Base-by-base conservation (phyloP, 2,113 vertebrate genomes). In the Pseudorasbora parva region DNA sequence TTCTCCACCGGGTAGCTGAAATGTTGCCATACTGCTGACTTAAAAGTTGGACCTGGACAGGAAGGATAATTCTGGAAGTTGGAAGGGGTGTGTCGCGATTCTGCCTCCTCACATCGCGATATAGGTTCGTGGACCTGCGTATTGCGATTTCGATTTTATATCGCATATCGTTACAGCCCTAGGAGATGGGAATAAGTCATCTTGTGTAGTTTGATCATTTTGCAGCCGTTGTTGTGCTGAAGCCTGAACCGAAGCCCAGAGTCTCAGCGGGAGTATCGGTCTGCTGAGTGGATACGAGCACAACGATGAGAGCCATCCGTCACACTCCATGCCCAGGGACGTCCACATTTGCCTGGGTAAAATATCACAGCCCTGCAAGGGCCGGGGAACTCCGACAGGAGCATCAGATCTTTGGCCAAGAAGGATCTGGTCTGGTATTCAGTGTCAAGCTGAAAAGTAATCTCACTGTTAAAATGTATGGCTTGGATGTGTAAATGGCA, bases 351-450 rank as follows among this genome's bases (percentile, higher is more conserved):
- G 72, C 30, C 62, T 37, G 72, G 77, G 62, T 88, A 59, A 81
- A 74, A 83, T 86, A 84, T 82, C 84, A 81, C 78, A 82, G 57
- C 3, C 76, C 62, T 77, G 71, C 57, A 5, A 66, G 59, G 82
- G 33, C 14, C 9, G 51, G 64, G 37, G 66, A 62, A 79, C 82
- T 66, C 27, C 30, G 30, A 62, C 82, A 54, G 78, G 47, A 69
- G n/a, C 74, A 76, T 84, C 69, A 76, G 79, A 84, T 84, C 74
- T 41, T 68, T 8, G 57, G 85, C 82, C 87, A 85, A 82, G 80
- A 86, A 82, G 47, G 12, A 59, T 37, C 43, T 62, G 75, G 59
- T 75, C 68, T 71, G 82, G 79, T 69, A 56, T 82, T 54, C 73
- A 51, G 57, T 86, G 81, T 43, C 82, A 71, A 69, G 45, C 73